Evolutionary conservation across 2,113 vertebrate genomes (phyloP).

Genomic region (Cavia aperea): DNA sequence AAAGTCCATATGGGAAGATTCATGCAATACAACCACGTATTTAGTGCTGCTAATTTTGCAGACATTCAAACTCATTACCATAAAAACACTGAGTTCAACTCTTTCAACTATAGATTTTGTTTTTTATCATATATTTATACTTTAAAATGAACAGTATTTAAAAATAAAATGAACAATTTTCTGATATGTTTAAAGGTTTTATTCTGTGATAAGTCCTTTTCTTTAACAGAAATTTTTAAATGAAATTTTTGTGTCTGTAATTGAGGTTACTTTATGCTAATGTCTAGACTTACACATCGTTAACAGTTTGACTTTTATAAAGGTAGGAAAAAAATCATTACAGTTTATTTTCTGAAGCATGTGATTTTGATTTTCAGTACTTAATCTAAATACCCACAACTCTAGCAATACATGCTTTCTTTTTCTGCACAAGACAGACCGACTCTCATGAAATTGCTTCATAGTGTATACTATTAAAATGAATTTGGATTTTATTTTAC

Average conservation of each 20-base stretch:
- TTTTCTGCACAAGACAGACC: neutral
- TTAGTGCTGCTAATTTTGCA: neutral
- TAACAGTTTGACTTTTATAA: neutral
- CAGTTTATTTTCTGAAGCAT: slow-evolving; percentile 5
- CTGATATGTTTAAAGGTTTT: neutral
- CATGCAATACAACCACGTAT: neutral
- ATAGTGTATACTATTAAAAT: neutral
- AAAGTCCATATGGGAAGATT: neutral
- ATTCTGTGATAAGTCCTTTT: neutral
- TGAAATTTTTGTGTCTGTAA: neutral
- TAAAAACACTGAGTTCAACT: neutral
- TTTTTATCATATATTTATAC: neutral
- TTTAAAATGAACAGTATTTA: slow-evolving; percentile 1
- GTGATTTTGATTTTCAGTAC: neutral
- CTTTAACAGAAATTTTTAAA: slow-evolving; percentile 13
- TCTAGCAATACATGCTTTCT: neutral
- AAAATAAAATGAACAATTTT: neutral
- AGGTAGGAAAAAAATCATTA: slow-evolving; percentile 24
- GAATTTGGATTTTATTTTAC: slow-evolving; percentile 29
- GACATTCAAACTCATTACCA: neutral
- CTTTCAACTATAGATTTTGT: neutral
- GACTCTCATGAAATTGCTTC: neutral
- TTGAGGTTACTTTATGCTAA: neutral
- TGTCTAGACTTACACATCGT: neutral
- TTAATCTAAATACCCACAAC: neutral